phyloP scores from a whole-genome alignment of 2,888 invertebrate species.

The Nematopogon swammerdamellus region DNA sequence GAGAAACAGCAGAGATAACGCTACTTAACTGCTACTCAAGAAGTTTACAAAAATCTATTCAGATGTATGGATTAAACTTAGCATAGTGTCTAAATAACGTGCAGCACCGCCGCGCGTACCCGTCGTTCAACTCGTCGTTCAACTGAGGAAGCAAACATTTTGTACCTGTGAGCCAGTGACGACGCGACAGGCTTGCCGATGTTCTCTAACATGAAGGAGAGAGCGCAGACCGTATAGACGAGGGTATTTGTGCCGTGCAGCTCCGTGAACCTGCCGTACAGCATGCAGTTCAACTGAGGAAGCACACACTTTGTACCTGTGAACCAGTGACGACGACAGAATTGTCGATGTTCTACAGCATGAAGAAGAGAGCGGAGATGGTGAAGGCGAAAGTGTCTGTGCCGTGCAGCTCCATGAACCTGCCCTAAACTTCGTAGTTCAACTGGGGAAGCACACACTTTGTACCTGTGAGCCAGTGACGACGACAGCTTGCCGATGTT shows the following conservation, averaged over 20 bases:
- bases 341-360: conserved; percentile 94
- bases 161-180: conserved; percentile 90
- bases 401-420: not conserved
- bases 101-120: not conserved
- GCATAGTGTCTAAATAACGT: too few relatives aligned
- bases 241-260: too few relatives aligned
- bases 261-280: not conserved
- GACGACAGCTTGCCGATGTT: conserved; percentile 89
- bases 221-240: conserved; percentile 55
- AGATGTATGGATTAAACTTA: not conserved
- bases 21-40: too few relatives aligned
- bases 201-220: conserved; percentile 96
- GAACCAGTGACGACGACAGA: conserved; percentile 89
- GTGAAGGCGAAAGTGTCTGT: too few relatives aligned
- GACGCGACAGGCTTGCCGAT: conserved; percentile 88
- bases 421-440: not conserved
- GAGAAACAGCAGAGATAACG: too few relatives aligned
- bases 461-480: conserved; percentile 90
- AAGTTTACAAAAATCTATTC: too few relatives aligned
- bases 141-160: conserved; percentile 1
- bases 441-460: conserved; percentile 1
- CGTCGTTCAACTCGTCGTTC: not conserved
- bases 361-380: conserved; percentile 85
- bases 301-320: too few relatives aligned
- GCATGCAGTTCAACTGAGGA: conserved; percentile 11